These are phyloP conservation scores for Isaurus tuberculatus DNA, from an alignment of 92 coral and sea anemone genomes.

Conservation along the genomic window DNA sequence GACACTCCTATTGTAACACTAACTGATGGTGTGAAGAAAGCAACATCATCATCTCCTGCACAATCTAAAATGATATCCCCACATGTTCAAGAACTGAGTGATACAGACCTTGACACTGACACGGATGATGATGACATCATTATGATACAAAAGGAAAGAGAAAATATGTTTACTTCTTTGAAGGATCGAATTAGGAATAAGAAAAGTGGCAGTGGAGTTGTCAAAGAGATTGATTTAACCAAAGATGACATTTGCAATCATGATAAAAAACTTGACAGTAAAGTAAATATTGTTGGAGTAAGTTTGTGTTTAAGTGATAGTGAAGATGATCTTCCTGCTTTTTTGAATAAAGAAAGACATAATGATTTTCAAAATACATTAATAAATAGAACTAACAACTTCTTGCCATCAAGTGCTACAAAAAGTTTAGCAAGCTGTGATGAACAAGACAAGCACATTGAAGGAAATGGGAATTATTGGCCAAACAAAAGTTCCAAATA, in stretches of 20 bases:
- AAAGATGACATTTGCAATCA: neutral
- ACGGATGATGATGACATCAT: slow-evolving; percentile 45
- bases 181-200: slow-evolving; percentile 22
- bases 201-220: neutral
- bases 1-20: neutral
- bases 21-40: neutral
- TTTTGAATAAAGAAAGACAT: neutral
- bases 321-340: slow-evolving; percentile 30
- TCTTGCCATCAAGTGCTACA: neutral
- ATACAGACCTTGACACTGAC: slow-evolving; percentile 35
- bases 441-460: neutral
- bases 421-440: neutral
- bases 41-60: neutral
- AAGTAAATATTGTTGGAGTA: slow-evolving; percentile 9
- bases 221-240: slow-evolving; percentile 24
- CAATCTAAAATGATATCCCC: neutral
- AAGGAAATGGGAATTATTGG: neutral
- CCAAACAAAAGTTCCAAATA: neutral
- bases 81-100: slow-evolving; percentile 18
- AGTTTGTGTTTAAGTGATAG: slow-evolving; percentile 32
- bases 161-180: slow-evolving; percentile 22
- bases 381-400: neutral
- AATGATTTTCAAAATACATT: neutral
- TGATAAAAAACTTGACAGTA: neutral
- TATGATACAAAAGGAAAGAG: slow-evolving; percentile 26